Conservation (phyloP, 2,113 vertebrate genomes). For the Chamaea fasciata region DNA sequence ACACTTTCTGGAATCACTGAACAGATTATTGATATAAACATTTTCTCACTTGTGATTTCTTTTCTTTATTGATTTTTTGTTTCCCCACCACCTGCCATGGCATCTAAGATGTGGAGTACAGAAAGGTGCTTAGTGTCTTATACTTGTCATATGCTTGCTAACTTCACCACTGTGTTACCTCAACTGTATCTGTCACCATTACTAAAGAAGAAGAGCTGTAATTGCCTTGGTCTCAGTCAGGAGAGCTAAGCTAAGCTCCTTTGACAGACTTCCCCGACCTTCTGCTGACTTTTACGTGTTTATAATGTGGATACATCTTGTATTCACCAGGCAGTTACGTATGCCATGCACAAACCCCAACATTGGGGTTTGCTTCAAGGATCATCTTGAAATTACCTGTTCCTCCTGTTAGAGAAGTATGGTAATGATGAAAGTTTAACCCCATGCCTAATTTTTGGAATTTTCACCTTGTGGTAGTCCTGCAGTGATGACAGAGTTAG, state of each 20-base stretch:
- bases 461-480: not conserved
- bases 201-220: not conserved
- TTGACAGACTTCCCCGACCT: not conserved
- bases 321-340: not conserved
- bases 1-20: not conserved
- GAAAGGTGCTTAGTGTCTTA: not conserved
- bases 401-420: not conserved
- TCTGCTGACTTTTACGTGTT: not conserved
- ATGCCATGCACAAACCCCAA: not conserved
- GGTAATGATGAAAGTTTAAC: not conserved
- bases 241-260: not conserved
- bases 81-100: rapidly evolving
- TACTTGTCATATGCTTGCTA: not conserved
- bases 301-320: not conserved
- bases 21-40: not conserved
- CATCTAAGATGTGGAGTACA: not conserved
- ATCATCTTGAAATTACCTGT: not conserved
- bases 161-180: not conserved
- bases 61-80: not conserved
- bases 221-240: not conserved
- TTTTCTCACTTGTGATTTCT: not conserved
- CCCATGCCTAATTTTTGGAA: not conserved
- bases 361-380: not conserved
- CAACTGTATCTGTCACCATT: not conserved
- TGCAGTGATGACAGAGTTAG: not conserved